Evolutionary conservation across 2,113 vertebrate species (phyloP), one percentile per base, ranked within the genome.

Genomic region (Chinchilla lanigera): DNA sequence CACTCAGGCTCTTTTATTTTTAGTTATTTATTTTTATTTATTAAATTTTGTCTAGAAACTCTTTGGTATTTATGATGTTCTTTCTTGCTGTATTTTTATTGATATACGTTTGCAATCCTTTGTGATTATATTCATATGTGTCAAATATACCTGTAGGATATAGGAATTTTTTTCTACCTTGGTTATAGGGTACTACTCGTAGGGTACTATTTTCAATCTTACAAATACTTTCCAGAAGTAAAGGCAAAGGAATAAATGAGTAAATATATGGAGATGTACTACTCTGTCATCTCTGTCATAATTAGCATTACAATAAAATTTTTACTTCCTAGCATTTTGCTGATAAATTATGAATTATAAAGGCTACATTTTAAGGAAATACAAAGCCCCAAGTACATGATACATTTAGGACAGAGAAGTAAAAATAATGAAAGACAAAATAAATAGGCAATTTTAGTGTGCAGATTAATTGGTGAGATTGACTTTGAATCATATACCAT

Each of bases 331-430:
- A 82, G 60, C 52, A 56, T 77, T 92, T 82, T 91, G 47, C 26
- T 94, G 11, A 80, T 89, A 63, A 63, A 83, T 60, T 88, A 88
- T 30, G 38, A 78, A 94, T 47, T 86, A 60, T 41, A 81, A 41
- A 24, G 28, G 33, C 1, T 24, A 14, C 35, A n/a, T 22, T 63
- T 63, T 44, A 69, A 81, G 30, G 61, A 47, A 52, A 86, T 60
- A 24, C 7, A 88, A 94, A 65, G 14, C 41, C 61, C 38, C 61
- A 78, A 13, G 30, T 54, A 65, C 58, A 16, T 83, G 41, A 83
- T 3, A 87, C 41, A 78, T 50, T 90, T 78, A 65, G 28, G 28
- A 89, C 6, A 81, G 7, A 90, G 11, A 78, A 47, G 0, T 58
- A 19, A 41, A 78, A 69, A 61, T 60, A 38, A 33, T 41, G 30